Evolutionary conservation across 2,113 vertebrate species (phyloP).

Genomic region (Pomatorhinus ruficollis): DNA sequence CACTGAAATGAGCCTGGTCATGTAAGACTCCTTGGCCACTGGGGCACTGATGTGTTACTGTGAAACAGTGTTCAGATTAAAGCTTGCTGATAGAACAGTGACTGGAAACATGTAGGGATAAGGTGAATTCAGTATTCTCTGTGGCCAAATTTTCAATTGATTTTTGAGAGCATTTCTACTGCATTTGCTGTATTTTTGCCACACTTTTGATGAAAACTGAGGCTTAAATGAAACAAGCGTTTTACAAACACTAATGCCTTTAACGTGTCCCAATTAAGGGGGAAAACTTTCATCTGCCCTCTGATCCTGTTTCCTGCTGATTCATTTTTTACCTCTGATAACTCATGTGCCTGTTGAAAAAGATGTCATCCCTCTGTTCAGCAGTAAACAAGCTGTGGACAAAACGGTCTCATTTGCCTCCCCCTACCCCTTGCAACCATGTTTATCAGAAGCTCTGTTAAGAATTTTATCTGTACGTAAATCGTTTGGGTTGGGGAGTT

Average conservation of each 20-base stretch:
- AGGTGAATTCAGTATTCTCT: neutral
- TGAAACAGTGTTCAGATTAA: neutral
- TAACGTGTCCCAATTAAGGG: accelerated
- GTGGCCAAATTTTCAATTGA: neutral
- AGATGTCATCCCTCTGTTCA: neutral
- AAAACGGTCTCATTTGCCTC: neutral
- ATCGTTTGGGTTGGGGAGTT: neutral
- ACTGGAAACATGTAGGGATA: neutral
- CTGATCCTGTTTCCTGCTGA: neutral
- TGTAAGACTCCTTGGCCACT: neutral
- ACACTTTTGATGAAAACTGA: neutral
- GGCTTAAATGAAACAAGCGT: neutral
- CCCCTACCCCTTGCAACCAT: neutral
- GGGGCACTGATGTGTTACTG: neutral
- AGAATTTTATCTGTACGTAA: neutral
- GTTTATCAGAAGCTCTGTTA: neutral
- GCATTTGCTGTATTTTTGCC: neutral
- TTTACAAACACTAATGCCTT: neutral
- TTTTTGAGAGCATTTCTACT: neutral
- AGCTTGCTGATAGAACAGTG: neutral
- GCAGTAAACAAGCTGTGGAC: neutral
- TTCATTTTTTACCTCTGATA: neutral
- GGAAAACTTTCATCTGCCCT: neutral
- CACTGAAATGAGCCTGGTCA: neutral
- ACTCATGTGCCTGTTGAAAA: neutral